Evolutionary conservation across 2,888 invertebrate genomes (phyloP).

Genomic region (Rapana venosa): DNA sequence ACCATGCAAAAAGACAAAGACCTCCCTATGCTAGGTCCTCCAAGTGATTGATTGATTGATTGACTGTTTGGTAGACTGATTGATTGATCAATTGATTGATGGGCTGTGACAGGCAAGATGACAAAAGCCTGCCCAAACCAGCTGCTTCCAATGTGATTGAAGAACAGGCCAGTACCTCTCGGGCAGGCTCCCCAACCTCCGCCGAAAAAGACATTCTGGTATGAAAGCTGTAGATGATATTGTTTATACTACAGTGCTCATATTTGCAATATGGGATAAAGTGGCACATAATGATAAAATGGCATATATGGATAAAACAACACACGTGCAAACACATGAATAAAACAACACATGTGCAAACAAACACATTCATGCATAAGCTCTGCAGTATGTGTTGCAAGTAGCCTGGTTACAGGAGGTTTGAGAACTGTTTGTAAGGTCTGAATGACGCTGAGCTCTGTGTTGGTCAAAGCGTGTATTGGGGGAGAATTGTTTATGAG

Average conservation of each 20-base stretch:
- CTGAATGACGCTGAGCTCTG: too few species aligned
- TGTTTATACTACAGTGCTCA: not conserved
- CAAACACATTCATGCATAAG: not conserved
- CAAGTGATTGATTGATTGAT: too few species aligned
- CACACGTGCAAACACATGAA: not conserved
- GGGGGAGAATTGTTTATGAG: too few species aligned
- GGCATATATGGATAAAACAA: not conserved
- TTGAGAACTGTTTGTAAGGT: too few species aligned
- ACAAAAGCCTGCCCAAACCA: conserved; percentile 63
- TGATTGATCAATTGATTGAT: not conserved
- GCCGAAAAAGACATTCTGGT: conserved; percentile 78
- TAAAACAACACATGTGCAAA: not conserved
- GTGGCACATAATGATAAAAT: not conserved
- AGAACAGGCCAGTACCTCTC: conserved; percentile 68
- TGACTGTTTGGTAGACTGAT: too few species aligned
- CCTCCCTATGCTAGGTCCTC: too few species aligned
- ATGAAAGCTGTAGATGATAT: not conserved
- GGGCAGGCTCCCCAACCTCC: conserved; percentile 74
- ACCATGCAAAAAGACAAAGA: too few species aligned
- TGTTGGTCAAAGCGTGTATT: too few species aligned
- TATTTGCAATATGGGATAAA: not conserved
- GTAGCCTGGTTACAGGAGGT: not conserved
- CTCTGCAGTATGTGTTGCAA: not conserved
- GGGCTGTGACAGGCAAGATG: conserved; percentile 70
- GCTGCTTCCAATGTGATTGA: conserved; percentile 63